Conservation (phyloP, 2,888 invertebrate species). For the Peribatodes rhomboidaria region DNA sequence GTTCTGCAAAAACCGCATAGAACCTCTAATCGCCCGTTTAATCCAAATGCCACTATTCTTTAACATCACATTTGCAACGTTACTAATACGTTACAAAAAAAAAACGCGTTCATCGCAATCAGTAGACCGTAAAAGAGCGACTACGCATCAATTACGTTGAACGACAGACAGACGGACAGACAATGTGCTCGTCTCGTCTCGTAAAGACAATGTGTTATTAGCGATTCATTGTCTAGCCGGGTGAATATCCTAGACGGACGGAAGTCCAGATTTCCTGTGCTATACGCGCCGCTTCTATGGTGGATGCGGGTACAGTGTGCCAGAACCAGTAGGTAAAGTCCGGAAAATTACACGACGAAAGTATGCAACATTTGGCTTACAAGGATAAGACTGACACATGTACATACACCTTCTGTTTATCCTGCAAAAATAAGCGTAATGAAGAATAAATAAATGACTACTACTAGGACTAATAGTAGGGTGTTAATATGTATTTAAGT, state of each 20-base stretch:
- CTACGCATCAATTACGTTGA: slow-evolving; percentile 70
- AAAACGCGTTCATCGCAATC: slow-evolving; percentile 54
- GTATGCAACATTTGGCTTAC: not conserved
- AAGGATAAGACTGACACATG: no score
- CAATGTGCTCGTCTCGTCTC: slow-evolving; percentile 24
- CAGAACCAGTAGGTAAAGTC: slow-evolving; percentile 15
- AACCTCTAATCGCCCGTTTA: slow-evolving; percentile 30
- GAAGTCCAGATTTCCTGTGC: slow-evolving; percentile 83
- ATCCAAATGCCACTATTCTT: slow-evolving; percentile 35
- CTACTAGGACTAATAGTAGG: no score
- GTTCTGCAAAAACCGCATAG: slow-evolving; percentile 8
- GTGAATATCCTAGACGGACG: slow-evolving; percentile 82
- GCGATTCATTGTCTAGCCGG: slow-evolving; percentile 76
- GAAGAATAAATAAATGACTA: no score
- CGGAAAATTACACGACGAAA: not conserved
- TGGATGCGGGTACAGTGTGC: slow-evolving; percentile 29
- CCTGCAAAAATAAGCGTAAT: no score
- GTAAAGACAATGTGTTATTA: slow-evolving; percentile 69
- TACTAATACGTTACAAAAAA: slow-evolving; percentile 46
- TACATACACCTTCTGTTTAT: no score
- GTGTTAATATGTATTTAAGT: no score
- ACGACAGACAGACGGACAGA: slow-evolving; percentile 59
- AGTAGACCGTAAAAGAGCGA: slow-evolving; percentile 73
- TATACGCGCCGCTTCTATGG: slow-evolving; percentile 57
- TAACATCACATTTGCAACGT: slow-evolving; percentile 28